These are phyloP conservation scores for Meghimatium bilineatum DNA, from an alignment of 2,888 invertebrate genomes.

Conservation along the genomic window DNA sequence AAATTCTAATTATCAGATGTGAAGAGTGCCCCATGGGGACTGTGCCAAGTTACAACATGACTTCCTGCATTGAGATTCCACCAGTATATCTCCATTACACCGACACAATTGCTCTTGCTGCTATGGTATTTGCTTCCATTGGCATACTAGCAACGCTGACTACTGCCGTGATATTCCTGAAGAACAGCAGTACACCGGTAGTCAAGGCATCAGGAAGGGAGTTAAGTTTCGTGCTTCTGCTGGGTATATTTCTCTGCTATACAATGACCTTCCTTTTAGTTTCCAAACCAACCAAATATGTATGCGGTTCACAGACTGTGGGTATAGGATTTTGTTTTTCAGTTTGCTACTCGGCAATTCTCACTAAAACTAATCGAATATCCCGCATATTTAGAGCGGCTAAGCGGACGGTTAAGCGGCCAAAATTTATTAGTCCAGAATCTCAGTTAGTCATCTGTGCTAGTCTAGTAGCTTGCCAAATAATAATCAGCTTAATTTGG, in stretches of 20 bases:
- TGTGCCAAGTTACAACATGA: slow-evolving; percentile 86
- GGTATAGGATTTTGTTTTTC: slow-evolving; percentile 77
- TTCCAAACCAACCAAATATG: slow-evolving; percentile 73
- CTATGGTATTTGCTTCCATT: slow-evolving; percentile 83
- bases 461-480: slow-evolving; percentile 74
- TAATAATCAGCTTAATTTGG: slow-evolving; percentile 92
- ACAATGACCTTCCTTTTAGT: slow-evolving; percentile 77
- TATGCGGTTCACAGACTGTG: slow-evolving; percentile 77
- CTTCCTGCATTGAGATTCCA: slow-evolving; percentile 75
- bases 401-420: slow-evolving; percentile 76
- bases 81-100: slow-evolving; percentile 81
- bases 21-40: slow-evolving; percentile 88
- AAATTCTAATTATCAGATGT: slow-evolving; percentile 81
- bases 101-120: slow-evolving; percentile 94
- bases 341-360: slow-evolving; percentile 77
- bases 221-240: slow-evolving; percentile 77
- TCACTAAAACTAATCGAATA: slow-evolving; percentile 78
- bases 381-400: slow-evolving; percentile 77
- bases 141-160: slow-evolving; percentile 76
- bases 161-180: slow-evolving; percentile 75
- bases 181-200: slow-evolving; percentile 76
- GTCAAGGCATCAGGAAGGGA: slow-evolving; percentile 78
- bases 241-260: slow-evolving; percentile 75
- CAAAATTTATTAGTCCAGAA: slow-evolving; percentile 78
- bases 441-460: slow-evolving; percentile 78